phyloP scores from a whole-genome alignment of 37 sponge, comb jelly and placozoan species.

The Chondrosia reniformis region DNA sequence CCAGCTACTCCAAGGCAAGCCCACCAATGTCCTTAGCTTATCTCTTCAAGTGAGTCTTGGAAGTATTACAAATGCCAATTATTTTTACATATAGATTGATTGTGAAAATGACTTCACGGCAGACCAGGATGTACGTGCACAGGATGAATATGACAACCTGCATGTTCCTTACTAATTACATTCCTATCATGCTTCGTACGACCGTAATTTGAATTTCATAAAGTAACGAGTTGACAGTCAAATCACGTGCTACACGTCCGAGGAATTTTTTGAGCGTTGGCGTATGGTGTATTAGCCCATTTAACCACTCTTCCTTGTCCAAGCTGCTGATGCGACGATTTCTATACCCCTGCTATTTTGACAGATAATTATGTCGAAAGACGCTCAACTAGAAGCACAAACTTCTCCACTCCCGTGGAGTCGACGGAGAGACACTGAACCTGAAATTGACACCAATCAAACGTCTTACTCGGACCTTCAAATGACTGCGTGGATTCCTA shows the following conservation, averaged over 20 bases:
- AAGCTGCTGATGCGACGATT: no score
- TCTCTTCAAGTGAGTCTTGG: background rate
- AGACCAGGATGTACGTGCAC: conserved; percentile 12
- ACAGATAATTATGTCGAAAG: no score
- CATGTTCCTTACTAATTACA: conserved; percentile 60
- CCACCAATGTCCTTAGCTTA: background rate
- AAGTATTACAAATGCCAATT: background rate
- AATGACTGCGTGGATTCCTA: conserved; percentile 16
- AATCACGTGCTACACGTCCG: no score
- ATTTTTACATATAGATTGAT: conserved; percentile 32
- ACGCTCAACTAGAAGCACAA: no score
- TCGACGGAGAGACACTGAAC: background rate
- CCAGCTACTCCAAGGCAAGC: background rate
- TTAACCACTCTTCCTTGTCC: no score
- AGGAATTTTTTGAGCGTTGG: no score
- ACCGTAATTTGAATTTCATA: no score
- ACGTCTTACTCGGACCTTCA: background rate
- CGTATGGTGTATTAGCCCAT: no score
- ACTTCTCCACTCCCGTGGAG: conserved; percentile 3
- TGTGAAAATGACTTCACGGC: conserved; percentile 41
- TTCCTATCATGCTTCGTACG: no score
- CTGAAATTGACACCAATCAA: background rate
- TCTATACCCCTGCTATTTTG: no score
- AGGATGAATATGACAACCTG: conserved; percentile 36
- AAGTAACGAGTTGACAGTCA: no score